phyloP scores from a whole-genome alignment of 2,888 invertebrate species.

The Exephanes ischioxanthus region DNA sequence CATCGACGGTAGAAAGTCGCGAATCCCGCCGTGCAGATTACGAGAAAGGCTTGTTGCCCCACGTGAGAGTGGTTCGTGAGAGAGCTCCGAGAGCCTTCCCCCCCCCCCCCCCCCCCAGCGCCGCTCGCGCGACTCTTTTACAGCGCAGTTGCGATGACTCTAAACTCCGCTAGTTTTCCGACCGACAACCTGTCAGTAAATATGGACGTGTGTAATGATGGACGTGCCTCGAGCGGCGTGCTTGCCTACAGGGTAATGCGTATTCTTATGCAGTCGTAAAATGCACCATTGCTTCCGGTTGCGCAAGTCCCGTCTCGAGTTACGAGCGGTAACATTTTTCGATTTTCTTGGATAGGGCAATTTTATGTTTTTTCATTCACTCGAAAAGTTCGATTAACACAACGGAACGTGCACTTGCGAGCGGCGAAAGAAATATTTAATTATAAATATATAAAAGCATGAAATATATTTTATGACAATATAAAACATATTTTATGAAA shows the following conservation, averaged over 20 bases:
- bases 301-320: neutral
- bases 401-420: no score
- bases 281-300: conserved; percentile 9
- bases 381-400: no score
- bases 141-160: conserved; percentile 44
- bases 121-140: conserved; percentile 38
- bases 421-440: no score
- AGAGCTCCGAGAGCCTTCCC: conserved; percentile 31
- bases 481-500: no score
- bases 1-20: conserved; percentile 56
- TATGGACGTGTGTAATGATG: conserved; percentile 19
- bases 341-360: neutral
- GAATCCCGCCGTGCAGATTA: conserved; percentile 29
- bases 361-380: neutral
- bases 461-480: no score
- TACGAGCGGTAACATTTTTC: neutral
- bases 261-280: neutral
- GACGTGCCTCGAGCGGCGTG: neutral
- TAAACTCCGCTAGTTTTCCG: conserved; percentile 4
- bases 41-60: conserved; percentile 53
- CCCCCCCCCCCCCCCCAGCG: neutral
- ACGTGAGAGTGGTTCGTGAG: conserved; percentile 50
- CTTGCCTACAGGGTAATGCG: neutral
- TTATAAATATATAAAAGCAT: no score
- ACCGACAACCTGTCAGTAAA: neutral